Percentiles rank a stretch among this genome's conserved stretches.
Conservation (phyloP, 2,888 invertebrate genomes). For the Nomada fabriciana region DNA sequence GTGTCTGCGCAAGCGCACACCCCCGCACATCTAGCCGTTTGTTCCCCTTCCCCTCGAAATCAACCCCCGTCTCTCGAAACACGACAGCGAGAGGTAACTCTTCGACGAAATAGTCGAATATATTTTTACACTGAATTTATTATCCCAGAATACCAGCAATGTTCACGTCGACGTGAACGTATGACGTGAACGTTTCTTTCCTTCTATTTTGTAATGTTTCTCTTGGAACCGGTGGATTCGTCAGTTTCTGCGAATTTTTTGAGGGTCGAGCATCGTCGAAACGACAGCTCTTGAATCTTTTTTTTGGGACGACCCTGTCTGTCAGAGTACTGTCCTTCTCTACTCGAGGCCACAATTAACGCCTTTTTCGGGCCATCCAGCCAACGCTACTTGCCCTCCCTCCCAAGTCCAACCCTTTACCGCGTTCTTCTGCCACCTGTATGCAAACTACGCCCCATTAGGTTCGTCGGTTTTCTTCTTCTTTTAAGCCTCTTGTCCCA, state of each 20-base stretch:
- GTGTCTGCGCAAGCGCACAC: constrained; percentile 46
- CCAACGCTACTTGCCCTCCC: neutral
- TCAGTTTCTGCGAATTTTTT: too few relatives aligned
- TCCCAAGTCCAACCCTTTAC: constrained; percentile 10
- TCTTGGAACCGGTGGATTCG: too few relatives aligned
- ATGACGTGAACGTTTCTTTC: neutral
- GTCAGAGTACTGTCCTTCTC: neutral
- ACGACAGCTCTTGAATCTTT: neutral
- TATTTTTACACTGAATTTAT: constrained; percentile 37
- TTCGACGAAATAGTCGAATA: constrained; percentile 17
- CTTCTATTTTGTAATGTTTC: neutral
- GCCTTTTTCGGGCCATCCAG: constrained; percentile 6
- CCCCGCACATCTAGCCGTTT: constrained; percentile 45
- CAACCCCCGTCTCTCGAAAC: constrained; percentile 13
- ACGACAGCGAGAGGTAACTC: constrained; percentile 12
- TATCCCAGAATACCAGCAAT: neutral
- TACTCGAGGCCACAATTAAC: constrained; percentile 14
- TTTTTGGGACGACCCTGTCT: neutral
- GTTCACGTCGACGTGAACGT: neutral
- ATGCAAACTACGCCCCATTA: constrained; percentile 25
- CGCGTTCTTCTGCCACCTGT: constrained; percentile 45
- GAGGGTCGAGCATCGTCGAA: neutral
- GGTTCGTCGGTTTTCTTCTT: neutral
- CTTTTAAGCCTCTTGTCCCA: neutral
- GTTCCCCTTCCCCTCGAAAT: constrained; percentile 40